Evolutionary conservation across 2,113 vertebrate genomes (phyloP).

Genomic region (Centropus bengalensis): DNA sequence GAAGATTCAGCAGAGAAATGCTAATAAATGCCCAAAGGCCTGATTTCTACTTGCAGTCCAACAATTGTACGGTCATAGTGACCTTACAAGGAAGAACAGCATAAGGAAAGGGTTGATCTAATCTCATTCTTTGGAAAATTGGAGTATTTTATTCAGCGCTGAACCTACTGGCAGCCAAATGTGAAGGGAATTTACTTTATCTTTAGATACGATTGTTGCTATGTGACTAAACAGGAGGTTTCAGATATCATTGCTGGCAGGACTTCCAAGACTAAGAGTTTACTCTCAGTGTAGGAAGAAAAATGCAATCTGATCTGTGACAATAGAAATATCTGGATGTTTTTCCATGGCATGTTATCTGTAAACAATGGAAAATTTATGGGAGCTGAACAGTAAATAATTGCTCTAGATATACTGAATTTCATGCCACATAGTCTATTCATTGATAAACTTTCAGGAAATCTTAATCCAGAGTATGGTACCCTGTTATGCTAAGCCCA

Average conservation of each 20-base stretch:
- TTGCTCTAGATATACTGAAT: constrained; percentile 42
- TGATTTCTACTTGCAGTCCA: background rate
- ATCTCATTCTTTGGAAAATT: background rate
- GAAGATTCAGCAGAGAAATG: background rate
- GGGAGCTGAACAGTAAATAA: constrained; percentile 52
- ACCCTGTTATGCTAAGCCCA: background rate
- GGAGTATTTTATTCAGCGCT: background rate
- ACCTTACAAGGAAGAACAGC: background rate
- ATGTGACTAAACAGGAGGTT: constrained; percentile 39
- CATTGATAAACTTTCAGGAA: constrained; percentile 57
- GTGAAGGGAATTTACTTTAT: background rate
- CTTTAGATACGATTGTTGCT: background rate
- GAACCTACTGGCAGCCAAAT: background rate
- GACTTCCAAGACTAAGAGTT: constrained; percentile 48
- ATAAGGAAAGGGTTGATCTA: background rate
- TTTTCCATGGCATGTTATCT: constrained; percentile 56
- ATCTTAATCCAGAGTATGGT: background rate
- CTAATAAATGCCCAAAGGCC: background rate
- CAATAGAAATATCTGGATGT: constrained; percentile 52
- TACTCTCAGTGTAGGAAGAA: constrained; percentile 6
- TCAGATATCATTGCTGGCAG: constrained; percentile 17
- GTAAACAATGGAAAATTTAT: constrained; percentile 46
- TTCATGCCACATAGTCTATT: constrained; percentile 5
- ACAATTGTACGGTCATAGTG: background rate
- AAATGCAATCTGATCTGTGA: constrained; percentile 3